Evolutionary conservation across 1,140 invertebrate genomes (phyloP).

Genomic region (Condylostylus longicornis): DNA sequence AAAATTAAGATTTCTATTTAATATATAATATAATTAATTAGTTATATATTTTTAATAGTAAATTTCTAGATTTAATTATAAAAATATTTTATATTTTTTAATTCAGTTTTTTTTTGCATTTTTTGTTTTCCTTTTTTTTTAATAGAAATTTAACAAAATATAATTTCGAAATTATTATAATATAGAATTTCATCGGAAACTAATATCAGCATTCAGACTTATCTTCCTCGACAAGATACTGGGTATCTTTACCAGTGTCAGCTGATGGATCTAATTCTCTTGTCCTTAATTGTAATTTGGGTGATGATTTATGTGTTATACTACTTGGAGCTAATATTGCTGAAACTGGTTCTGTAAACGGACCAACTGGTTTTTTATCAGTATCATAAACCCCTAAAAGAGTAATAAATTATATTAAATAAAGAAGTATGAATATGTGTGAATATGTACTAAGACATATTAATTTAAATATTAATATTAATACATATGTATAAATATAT

Average conservation of each 20-base stretch:
- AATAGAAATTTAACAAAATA: background rate
- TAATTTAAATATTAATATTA: no score
- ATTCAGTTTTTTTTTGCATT: background rate
- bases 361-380: slow-evolving; percentile 39
- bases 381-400: slow-evolving; percentile 55
- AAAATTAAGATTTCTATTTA: no score
- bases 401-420: no score
- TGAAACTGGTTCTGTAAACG: slow-evolving; percentile 42
- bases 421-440: no score
- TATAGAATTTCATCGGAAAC: background rate
- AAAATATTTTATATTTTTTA: background rate
- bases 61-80: no score
- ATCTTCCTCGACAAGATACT: slow-evolving; percentile 77
- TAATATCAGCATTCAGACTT: slow-evolving; percentile 34
- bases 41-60: no score
- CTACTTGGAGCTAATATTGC: slow-evolving; percentile 67
- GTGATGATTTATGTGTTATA: slow-evolving; percentile 56
- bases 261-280: slow-evolving; percentile 66
- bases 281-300: slow-evolving; percentile 53
- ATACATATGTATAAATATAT: no score
- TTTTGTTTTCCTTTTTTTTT: background rate
- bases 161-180: background rate
- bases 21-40: no score
- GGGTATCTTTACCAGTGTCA: slow-evolving; percentile 85
- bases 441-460: background rate